Base-by-base conservation (phyloP, 2,113 vertebrate genomes). In the Myiopsitta monachus region DNA sequence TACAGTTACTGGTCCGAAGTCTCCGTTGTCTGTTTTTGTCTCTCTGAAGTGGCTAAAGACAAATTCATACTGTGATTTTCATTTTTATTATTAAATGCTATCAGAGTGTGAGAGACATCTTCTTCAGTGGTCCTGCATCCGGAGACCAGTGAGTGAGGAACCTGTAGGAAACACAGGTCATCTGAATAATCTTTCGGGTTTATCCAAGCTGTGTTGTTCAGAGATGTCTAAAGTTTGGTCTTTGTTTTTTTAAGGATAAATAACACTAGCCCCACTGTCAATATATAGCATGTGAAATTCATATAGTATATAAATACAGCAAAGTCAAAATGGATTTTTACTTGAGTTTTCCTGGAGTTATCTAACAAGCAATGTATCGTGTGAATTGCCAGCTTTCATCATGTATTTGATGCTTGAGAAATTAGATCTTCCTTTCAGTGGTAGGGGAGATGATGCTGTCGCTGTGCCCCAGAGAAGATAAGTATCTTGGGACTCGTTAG, bases 251-350 rank as follows among this genome's bases (percentile, higher is more conserved):
- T 98, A 98, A 98, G 98, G 97, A 98, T 98, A 98, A 98, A 97
- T 97, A 98, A 97, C 97, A 98, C 97, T 98, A 98, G 98, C 98
- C 98, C 98, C 97, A 98, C 99, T 99, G 98, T 98, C 98, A 98
- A 98, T 98, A 98, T 97, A 98, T 98, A 99, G 99, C 99, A 99
- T 99, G 99, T 99, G 98, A 98, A 98, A 99, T 99, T 99, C 99
- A 98, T 99, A 99, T 98, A 99, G 98, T 98, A 98, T 98, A 98
- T 98, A 98, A 98, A 96, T 98, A 98, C 98, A 98, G 97, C 97
- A 96, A 98, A 98, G 95, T 95, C 94, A 93, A 96, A 98, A 97
- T 91, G 85, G 84, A 68, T n/a, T 92, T 92, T 94, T 89, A 88
- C 85, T 86, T 51, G 90, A 94, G 93, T 95, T 94, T 85, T 90